Evolutionary conservation across 1,140 invertebrate species (phyloP).

Genomic region (Scaptodrosophila lebanonensis): DNA sequence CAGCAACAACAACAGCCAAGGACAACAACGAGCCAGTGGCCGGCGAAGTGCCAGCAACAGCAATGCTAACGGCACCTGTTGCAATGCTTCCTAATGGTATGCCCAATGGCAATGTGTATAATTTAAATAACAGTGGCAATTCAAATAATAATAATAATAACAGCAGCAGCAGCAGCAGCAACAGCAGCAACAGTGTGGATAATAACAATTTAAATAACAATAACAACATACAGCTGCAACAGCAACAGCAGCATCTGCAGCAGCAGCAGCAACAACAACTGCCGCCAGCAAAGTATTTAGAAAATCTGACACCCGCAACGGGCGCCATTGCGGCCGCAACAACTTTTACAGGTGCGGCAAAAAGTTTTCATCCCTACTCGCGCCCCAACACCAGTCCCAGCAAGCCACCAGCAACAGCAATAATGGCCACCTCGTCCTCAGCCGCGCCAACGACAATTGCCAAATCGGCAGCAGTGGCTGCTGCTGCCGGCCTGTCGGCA

Average conservation of each 20-base stretch:
- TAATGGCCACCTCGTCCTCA: conserved; percentile 18
- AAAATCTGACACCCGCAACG: conserved; percentile 51
- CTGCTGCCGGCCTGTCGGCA: conserved; percentile 49
- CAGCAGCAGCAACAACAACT: conserved; percentile 35
- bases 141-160: conserved; percentile 17
- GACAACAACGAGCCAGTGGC: conserved; percentile 25
- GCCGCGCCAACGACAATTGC: conserved; percentile 23
- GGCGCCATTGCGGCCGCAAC: conserved; percentile 60
- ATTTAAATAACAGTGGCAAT: conserved; percentile 9
- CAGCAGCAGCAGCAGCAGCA: conserved; percentile 38
- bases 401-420: conserved; percentile 25
- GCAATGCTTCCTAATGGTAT: conserved; percentile 48
- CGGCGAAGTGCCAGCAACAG: conserved; percentile 34
- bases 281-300: conserved; percentile 55
- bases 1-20: conserved; percentile 29
- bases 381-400: conserved; percentile 40
- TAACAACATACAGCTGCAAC: conserved; percentile 37
- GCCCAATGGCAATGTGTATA: conserved; percentile 29
- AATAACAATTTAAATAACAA: conserved; percentile 74
- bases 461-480: conserved; percentile 29
- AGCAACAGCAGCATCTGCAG: conserved; percentile 42
- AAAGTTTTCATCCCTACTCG: conserved; percentile 74
- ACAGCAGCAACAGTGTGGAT: conserved; percentile 4
- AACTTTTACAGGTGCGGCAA: conserved; percentile 62
- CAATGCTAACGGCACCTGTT: conserved; percentile 54